phyloP scores from a whole-genome alignment of 2,797 vertebrate species.

The Glossophaga mutica region DNA sequence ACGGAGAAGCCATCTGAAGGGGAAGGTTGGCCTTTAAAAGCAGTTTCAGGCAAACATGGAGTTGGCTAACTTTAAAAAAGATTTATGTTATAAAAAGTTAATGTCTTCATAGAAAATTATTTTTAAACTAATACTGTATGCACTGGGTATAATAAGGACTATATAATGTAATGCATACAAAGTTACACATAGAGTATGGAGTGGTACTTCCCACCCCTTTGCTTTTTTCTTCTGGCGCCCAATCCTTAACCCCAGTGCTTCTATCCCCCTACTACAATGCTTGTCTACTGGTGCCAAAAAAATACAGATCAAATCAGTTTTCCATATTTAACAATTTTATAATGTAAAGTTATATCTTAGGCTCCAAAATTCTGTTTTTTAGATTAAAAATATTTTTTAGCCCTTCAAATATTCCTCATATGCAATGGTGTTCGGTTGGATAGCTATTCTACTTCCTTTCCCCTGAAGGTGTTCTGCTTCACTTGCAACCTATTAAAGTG shows the following conservation, averaged over 20 bases:
- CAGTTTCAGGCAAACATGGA: not conserved
- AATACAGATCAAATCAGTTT: slow-evolving; percentile 8
- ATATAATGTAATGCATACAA: not conserved
- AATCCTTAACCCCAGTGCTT: not conserved
- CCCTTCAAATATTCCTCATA: not conserved
- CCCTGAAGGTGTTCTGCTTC: slow-evolving; percentile 12
- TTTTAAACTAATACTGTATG: not conserved
- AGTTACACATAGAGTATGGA: not conserved
- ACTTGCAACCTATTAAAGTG: not conserved
- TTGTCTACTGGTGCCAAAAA: not conserved
- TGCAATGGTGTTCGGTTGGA: not conserved
- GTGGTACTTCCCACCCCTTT: not conserved
- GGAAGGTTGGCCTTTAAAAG: not conserved
- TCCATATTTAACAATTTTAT: slow-evolving; percentile 28
- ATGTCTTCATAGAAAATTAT: not conserved
- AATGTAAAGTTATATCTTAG: not conserved
- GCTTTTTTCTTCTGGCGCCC: not conserved
- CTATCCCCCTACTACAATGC: not conserved
- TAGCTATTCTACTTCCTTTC: not conserved
- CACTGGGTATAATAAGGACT: not conserved
- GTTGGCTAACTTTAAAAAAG: not conserved
- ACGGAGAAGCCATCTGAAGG: not conserved
- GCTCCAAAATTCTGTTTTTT: not conserved
- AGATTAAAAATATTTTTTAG: slow-evolving; percentile 15
- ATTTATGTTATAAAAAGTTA: not conserved